Base-by-base conservation (phyloP, 37 sponge, comb jelly and placozoan genomes). In the Agelas oroides region DNA sequence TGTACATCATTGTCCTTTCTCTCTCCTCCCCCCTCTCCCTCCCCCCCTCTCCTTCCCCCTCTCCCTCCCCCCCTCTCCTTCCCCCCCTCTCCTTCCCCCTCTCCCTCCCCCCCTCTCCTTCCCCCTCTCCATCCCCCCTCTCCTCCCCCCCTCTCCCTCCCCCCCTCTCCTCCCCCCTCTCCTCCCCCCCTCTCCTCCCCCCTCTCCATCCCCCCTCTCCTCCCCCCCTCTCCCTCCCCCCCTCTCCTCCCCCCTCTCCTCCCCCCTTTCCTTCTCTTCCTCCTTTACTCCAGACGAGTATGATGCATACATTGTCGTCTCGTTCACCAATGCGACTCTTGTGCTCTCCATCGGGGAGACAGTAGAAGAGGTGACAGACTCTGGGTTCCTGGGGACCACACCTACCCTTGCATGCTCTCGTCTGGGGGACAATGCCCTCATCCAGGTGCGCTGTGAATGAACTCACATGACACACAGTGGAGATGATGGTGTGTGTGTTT, bases 301-400 rank as follows among this genome's bases (percentile, higher is more conserved):
- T 81, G 99, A 99, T 65, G 76, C 96, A 0, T 99, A 97, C 79
- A 99, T 99, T 73, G 90, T 97, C 3, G 99, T 99, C 32, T 96
- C 97, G 76, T 99, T 99, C 87, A 95, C 91, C 21, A 99, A 99
- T 67, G 99, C 99, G 33, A 99, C 99, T 57, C 92, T 99, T 23
- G 97, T 99, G 25, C 85, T 99, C 59, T 95, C 95, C 27, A 99
- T 99, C 80, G 99, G 99, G 12, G 99, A 99, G 81, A 99, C 97
- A 0, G 99, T 99, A 0, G 99, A 99, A 78, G 99, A 99, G 72
- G 97, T 99, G 1, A 97, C 99, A 0, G 97, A 99, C 69, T 92
- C 96, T 19, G 99, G 99, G 20, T 99, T 97, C 87, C 86, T 99
- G 14, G 99, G 99, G 19, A 99, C 97, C 53, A 92, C 97, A 21